Conservation (phyloP, 1,140 invertebrate species). For the Cyphomyrmex costatus region DNA sequence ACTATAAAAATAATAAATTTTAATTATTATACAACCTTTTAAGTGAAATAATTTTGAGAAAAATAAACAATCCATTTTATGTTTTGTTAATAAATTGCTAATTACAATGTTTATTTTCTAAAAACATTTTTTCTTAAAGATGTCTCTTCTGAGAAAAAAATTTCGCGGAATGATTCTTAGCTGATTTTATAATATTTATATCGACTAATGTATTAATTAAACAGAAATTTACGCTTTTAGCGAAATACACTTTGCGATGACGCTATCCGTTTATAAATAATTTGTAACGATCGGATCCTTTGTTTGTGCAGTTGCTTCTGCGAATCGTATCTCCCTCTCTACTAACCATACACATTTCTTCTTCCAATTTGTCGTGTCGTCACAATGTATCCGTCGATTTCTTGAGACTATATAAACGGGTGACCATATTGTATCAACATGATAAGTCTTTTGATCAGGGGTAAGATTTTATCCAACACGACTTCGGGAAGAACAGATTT, state of each 20-base stretch:
- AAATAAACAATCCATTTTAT: too few species aligned
- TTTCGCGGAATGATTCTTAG: not conserved
- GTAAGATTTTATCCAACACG: conserved; percentile 64
- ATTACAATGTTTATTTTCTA: too few species aligned
- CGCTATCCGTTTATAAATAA: not conserved
- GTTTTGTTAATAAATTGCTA: too few species aligned
- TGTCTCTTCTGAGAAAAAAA: too few species aligned
- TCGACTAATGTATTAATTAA: not conserved
- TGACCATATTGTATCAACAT: not conserved
- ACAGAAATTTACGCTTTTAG: not conserved
- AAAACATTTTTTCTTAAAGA: too few species aligned
- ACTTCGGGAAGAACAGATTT: conserved; percentile 43
- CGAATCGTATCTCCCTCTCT: conserved; percentile 18
- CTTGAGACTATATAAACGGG: conserved; percentile 25
- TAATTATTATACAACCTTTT: too few species aligned
- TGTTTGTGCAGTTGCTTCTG: conserved; percentile 34
- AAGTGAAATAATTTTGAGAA: too few species aligned
- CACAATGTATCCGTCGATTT: not conserved
- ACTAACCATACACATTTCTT: not conserved
- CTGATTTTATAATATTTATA: not conserved
- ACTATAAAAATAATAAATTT: too few species aligned
- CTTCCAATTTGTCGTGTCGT: conserved; percentile 30
- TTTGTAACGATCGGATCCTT: not conserved
- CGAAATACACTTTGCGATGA: not conserved
- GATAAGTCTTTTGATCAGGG: conserved; percentile 44